These are phyloP conservation scores for Ormyrus thymus DNA, from an alignment of 2,888 invertebrate genomes.

Conservation along the genomic window DNA sequence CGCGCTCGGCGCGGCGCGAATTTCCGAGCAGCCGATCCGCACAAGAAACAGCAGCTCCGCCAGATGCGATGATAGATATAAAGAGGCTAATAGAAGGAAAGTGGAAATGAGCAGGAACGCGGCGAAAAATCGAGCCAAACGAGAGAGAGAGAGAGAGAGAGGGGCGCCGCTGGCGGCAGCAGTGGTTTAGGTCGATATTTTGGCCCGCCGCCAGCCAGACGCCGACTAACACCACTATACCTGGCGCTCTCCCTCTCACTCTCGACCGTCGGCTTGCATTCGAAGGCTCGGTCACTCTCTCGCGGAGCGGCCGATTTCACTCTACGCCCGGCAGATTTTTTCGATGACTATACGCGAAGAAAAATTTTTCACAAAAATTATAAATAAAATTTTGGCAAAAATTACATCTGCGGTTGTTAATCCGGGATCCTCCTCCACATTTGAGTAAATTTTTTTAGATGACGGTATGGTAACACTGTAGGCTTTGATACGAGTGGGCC, in stretches of 20 bases:
- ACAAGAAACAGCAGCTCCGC: neutral
- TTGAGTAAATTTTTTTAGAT: too few relatives aligned
- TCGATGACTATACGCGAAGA: too few relatives aligned
- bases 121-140: constrained; percentile 28
- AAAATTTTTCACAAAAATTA: too few relatives aligned
- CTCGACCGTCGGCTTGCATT: neutral
- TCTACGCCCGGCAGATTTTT: too few relatives aligned
- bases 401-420: too few relatives aligned
- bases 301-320: too few relatives aligned
- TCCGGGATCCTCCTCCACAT: too few relatives aligned
- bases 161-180: constrained; percentile 46
- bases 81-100: constrained; percentile 12
- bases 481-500: too few relatives aligned
- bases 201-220: constrained; percentile 64
- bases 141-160: neutral
- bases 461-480: too few relatives aligned
- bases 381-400: too few relatives aligned
- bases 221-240: constrained; percentile 39
- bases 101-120: constrained; percentile 26
- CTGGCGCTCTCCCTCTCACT: constrained; percentile 10
- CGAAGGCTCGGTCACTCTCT: too few relatives aligned
- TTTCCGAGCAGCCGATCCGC: neutral
- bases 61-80: neutral
- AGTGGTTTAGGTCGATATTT: constrained; percentile 64
- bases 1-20: too few relatives aligned